Evolutionary conservation across 2,888 invertebrate genomes (phyloP).

Genomic region (Psylliodes chrysocephalus): DNA sequence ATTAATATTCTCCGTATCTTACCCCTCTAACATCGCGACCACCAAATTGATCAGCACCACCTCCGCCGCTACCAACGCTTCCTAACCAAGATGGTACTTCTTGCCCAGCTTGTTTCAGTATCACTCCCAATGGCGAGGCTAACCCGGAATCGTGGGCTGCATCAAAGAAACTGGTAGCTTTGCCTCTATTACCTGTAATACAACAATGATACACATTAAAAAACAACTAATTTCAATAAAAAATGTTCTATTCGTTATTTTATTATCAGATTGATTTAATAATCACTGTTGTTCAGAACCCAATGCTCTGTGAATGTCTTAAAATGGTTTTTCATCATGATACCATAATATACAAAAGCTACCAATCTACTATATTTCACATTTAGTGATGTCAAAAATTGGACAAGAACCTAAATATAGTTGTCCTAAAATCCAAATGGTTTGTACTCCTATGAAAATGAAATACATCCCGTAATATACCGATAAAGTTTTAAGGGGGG

Average conservation of each 20-base stretch:
- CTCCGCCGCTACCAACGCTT: constrained; percentile 65
- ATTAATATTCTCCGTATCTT: constrained; percentile 53
- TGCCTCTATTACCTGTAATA: constrained; percentile 74
- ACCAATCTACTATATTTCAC: no score
- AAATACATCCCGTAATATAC: no score
- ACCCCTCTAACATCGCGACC: constrained; percentile 77
- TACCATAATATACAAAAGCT: no score
- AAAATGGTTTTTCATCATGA: background rate
- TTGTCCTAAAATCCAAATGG: no score
- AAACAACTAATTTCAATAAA: background rate
- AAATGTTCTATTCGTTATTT: no score
- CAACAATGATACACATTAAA: constrained; percentile 8
- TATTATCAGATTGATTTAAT: background rate
- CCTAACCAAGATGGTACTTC: constrained; percentile 80
- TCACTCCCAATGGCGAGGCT: constrained; percentile 74
- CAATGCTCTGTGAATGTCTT: background rate
- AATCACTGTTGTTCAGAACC: background rate
- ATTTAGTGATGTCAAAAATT: no score
- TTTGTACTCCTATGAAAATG: no score
- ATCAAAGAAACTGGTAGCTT: constrained; percentile 87
- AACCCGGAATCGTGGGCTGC: constrained; percentile 69
- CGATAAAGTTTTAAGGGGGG: no score
- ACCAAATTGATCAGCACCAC: constrained; percentile 70
- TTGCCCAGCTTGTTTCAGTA: constrained; percentile 83
- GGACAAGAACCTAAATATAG: no score